Conservation (phyloP, 2,888 invertebrate genomes). For the Lasioglossum marginatum region DNA sequence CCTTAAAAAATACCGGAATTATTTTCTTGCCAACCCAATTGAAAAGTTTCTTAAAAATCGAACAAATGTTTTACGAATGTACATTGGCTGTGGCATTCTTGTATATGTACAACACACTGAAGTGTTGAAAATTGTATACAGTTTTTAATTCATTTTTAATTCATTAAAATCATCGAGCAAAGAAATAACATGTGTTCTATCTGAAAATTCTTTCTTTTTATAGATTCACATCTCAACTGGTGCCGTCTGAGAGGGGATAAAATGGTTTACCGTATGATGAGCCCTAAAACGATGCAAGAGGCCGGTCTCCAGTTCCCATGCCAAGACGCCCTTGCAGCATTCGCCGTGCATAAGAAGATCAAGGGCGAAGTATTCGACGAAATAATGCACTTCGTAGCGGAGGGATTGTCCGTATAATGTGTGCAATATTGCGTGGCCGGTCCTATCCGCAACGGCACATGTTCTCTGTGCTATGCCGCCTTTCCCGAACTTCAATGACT, state of each 20-base stretch:
- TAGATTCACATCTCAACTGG: too few relatives aligned
- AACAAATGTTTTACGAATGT: neutral
- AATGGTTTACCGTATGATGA: conserved; percentile 83
- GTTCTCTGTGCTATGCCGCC: conserved; percentile 88
- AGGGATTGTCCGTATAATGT: conserved; percentile 90
- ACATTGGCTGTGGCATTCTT: neutral
- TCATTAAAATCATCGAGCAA: too few relatives aligned
- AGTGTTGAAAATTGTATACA: too few relatives aligned
- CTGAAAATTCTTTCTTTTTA: too few relatives aligned
- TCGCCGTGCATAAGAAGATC: conserved; percentile 89
- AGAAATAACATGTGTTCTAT: too few relatives aligned
- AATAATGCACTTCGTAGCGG: conserved; percentile 89
- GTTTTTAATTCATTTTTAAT: too few relatives aligned
- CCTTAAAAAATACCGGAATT: too few relatives aligned
- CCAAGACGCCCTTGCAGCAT: conserved; percentile 87
- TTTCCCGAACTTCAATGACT: conserved; percentile 88
- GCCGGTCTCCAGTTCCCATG: conserved; percentile 89
- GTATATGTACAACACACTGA: too few relatives aligned
- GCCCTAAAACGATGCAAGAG: conserved; percentile 88
- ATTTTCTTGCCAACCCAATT: too few relatives aligned
- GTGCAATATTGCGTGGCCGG: conserved; percentile 90
- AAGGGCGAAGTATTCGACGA: conserved; percentile 90
- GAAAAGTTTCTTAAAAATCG: too few relatives aligned
- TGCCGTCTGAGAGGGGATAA: too few relatives aligned
- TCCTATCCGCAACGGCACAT: conserved; percentile 89